These are phyloP conservation scores for Mamestra brassicae DNA, from an alignment of 2,888 invertebrate species.

Conservation along the genomic window DNA sequence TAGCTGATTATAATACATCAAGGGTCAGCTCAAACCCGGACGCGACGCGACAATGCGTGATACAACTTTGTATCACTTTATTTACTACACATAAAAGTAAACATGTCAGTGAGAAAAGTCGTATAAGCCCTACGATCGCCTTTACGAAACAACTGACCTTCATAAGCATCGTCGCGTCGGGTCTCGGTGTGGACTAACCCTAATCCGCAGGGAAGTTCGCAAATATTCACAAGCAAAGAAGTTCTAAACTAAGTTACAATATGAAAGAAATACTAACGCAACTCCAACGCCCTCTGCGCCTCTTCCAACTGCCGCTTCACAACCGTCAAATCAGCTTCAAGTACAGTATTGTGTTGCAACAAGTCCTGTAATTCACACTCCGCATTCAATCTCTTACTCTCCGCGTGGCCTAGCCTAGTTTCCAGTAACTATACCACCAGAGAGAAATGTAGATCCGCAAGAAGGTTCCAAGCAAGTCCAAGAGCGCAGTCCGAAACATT, in stretches of 20 bases:
- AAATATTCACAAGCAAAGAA: slow-evolving; percentile 14
- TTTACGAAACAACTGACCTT: background rate
- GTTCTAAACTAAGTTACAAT: slow-evolving; percentile 34
- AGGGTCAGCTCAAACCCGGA: slow-evolving; percentile 23
- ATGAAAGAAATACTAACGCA: slow-evolving; percentile 79
- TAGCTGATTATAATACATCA: background rate
- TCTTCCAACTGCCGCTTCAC: slow-evolving; percentile 87
- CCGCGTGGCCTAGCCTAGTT: slow-evolving; percentile 92
- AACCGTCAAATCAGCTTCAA: slow-evolving; percentile 91
- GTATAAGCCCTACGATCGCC: background rate
- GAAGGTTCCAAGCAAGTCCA: slow-evolving; percentile 66
- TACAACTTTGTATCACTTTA: background rate
- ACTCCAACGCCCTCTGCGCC: slow-evolving; percentile 79
- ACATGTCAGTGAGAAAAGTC: background rate
- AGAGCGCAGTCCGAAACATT: slow-evolving; percentile 64
- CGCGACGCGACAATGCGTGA: background rate
- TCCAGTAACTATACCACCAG: slow-evolving; percentile 90
- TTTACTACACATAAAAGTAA: background rate
- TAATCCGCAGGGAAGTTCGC: slow-evolving; percentile 7
- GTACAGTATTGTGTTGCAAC: slow-evolving; percentile 92
- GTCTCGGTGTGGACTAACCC: slow-evolving; percentile 13
- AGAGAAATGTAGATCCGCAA: slow-evolving; percentile 75
- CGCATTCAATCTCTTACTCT: slow-evolving; percentile 92
- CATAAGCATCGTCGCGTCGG: background rate
- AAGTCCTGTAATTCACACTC: slow-evolving; percentile 92